Evolutionary conservation across 2,797 vertebrate species (phyloP).

Genomic region (Bradypodion pumilum): DNA sequence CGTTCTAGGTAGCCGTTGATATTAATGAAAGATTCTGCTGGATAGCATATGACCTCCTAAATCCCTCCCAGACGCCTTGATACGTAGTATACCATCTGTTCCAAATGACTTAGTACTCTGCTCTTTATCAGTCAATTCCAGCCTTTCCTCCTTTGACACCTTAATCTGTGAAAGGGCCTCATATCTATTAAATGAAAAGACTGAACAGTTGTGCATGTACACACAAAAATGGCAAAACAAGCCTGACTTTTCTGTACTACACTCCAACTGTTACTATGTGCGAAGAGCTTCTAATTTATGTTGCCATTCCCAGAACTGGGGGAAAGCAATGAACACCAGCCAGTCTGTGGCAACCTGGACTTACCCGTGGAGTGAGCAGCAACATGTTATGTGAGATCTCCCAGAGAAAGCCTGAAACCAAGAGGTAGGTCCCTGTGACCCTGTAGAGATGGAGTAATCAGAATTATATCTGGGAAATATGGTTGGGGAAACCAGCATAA

Average conservation of each 20-base stretch:
- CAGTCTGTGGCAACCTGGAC: background rate
- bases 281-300: background rate
- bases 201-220: background rate
- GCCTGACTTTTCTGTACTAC: background rate
- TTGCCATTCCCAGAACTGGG: background rate
- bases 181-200: conserved; percentile 11
- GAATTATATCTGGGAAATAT: too few species aligned
- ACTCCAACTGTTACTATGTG: too few species aligned
- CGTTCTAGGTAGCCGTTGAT: background rate
- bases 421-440: too few species aligned
- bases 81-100: background rate
- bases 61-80: background rate
- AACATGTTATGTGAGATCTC: too few species aligned
- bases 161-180: background rate
- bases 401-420: too few species aligned
- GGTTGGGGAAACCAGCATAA: too few species aligned
- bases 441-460: too few species aligned
- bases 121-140: conserved; percentile 27
- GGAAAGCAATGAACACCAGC: too few species aligned
- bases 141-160: conserved; percentile 1
- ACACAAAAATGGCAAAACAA: background rate
- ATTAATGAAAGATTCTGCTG: conserved; percentile 15
- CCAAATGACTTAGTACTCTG: conserved; percentile 6
- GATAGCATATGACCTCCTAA: background rate
- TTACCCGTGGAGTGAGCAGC: background rate